Base-by-base conservation (phyloP, 2,113 vertebrate genomes). In the Atherinomorus stipes region DNA sequence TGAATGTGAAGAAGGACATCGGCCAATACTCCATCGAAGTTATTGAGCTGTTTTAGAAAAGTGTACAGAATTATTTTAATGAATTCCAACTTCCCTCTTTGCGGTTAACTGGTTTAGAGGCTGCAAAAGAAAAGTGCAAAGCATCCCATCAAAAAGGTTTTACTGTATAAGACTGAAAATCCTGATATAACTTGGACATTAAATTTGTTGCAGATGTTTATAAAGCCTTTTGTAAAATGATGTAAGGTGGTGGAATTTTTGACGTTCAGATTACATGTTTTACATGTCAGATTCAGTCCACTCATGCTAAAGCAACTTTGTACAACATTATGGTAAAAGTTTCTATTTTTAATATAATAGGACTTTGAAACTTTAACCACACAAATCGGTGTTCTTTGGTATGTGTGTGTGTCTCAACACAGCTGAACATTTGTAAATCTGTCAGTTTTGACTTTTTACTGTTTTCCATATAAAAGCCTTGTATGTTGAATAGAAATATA, bases 1-100 rank as follows among this genome's bases (percentile, higher is more conserved):
- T 95, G 63, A 93, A 94, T 50, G 77, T 71, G 52, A 86, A 93
- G 26, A 92, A 92, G 64, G 93, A 93, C 11, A 40, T 74, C 22
- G 94, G 92, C 64, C 92, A 94, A 49, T 99, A 99, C 88, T 97
- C 96, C 4, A 97, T 99, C 61, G 96, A 99, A 94, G 90, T 99
- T 45, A 91, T 99, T 59, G 94, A 98, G 89, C 92, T 99, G 61
- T 94, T 97, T 92, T 98, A 96, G 94, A 85, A 69, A 51, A 16
- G 13, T 87, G 34, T 71, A 76, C 71, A 89, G 38, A 80, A 44
- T 52, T 68, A 86, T 88, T 89, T 87, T 90, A 91, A 83, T 89
- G 80, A 88, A 89, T 68, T 78, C 49, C 76, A 26, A 52, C 8
- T 67, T 58, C 23, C 34, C 50, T 9, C 10, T 78, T 73, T 81